A percentile compares a stretch with the other conserved stretches of the same genome.
phyloP scores from a whole-genome alignment of 2,797 vertebrate species.

The Cyprinodon diabolis region DNA sequence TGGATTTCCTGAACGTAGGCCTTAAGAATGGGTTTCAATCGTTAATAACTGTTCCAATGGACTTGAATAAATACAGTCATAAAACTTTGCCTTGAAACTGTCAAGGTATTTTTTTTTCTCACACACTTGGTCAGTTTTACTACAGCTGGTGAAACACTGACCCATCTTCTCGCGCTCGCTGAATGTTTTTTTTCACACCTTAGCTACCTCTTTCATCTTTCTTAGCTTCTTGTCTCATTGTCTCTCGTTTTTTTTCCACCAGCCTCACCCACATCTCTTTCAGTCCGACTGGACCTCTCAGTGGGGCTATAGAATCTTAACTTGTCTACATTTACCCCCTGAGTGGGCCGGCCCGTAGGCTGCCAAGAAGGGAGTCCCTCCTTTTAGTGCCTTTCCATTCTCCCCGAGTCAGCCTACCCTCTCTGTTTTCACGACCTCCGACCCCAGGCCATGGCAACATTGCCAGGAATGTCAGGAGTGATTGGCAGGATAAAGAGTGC shows the following conservation, averaged over 20 bases:
- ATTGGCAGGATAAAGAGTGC: constrained; percentile 97
- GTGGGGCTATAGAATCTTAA: constrained; percentile 90
- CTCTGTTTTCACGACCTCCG: constrained; percentile 98
- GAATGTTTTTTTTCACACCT: constrained; percentile 40
- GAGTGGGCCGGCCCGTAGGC: constrained; percentile 77
- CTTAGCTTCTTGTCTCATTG: constrained; percentile 41
- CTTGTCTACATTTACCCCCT: constrained; percentile 99
- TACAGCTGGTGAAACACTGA: constrained; percentile 89
- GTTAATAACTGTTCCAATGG: not conserved
- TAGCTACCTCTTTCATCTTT: constrained; percentile 53
- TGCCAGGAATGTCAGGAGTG: constrained; percentile 98
- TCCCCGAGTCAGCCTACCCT: constrained; percentile 94
- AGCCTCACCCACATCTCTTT: constrained; percentile 47
- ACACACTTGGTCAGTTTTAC: constrained; percentile 89
- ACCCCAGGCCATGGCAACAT: constrained; percentile 98
- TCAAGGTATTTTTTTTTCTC: constrained; percentile 80
- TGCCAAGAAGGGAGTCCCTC: constrained; percentile 61
- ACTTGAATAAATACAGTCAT: not conserved
- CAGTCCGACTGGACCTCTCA: constrained; percentile 85
- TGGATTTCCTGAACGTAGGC: not conserved
- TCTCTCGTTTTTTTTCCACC: constrained; percentile 23
- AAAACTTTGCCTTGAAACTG: constrained; percentile 35
- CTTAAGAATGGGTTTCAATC: not conserved
- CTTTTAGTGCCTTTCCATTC: constrained; percentile 91
- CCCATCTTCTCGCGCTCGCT: constrained; percentile 51